Conservation (phyloP, 2,888 invertebrate genomes). For the Ophion costatus region DNA sequence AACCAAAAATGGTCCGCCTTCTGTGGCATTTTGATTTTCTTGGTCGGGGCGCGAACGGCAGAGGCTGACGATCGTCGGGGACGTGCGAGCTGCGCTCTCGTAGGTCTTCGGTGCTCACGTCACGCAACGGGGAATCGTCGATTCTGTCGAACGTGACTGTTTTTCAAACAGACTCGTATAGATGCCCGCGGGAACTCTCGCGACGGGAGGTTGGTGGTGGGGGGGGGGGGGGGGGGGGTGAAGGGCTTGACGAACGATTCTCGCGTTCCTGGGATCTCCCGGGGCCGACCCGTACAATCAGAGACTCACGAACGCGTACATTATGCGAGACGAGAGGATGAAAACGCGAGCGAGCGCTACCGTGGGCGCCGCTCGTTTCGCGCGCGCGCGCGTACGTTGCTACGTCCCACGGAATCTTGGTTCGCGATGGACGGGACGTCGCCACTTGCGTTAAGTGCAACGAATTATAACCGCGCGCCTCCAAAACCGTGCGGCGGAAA, state of each 20-base stretch:
- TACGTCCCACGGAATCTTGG: background rate
- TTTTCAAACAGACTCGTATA: slow-evolving; percentile 58
- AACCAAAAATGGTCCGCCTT: too few relatives aligned
- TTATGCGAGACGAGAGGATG: slow-evolving; percentile 49
- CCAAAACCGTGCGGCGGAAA: too few relatives aligned
- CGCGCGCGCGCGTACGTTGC: background rate
- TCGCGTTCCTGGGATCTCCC: slow-evolving; percentile 60
- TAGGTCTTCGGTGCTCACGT: slow-evolving; percentile 25
- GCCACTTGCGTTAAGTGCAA: slow-evolving; percentile 60
- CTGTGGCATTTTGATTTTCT: background rate
- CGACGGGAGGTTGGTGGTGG: too few relatives aligned
- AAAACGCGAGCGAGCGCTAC: slow-evolving; percentile 60
- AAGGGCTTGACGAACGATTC: slow-evolving; percentile 45
- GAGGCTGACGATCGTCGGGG: background rate
- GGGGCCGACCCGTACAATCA: slow-evolving; percentile 25
- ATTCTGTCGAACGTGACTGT: slow-evolving; percentile 69
- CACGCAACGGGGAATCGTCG: slow-evolving; percentile 61
- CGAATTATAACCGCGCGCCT: slow-evolving; percentile 51
- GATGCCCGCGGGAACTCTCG: slow-evolving; percentile 32
- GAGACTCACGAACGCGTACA: slow-evolving; percentile 16
- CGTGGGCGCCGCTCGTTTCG: slow-evolving; percentile 25
- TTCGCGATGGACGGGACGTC: slow-evolving; percentile 63
- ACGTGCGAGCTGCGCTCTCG: background rate
- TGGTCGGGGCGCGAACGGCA: background rate
- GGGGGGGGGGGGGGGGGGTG: too few relatives aligned